Percentiles rank a stretch among this genome's conserved stretches.
phyloP scores from a whole-genome alignment of 2,888 invertebrate species.

The Erynnis tages region DNA sequence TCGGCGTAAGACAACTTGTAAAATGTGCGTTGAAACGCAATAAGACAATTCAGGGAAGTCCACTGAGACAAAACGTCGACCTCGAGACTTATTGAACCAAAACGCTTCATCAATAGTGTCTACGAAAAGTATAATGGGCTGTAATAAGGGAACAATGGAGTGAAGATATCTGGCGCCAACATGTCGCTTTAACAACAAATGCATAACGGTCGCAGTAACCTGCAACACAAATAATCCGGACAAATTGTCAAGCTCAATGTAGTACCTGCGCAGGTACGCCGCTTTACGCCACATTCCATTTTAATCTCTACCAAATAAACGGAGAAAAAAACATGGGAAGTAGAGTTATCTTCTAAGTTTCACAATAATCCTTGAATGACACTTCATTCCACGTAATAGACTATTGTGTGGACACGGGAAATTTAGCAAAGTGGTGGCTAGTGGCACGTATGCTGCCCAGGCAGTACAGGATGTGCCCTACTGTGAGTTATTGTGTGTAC shows the following conservation, averaged over 20 bases:
- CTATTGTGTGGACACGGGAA: conserved; percentile 7
- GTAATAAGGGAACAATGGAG: conserved; percentile 50
- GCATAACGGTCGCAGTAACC: conserved; percentile 61
- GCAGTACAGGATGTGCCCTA: conserved; percentile 4
- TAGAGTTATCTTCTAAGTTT: conserved; percentile 6
- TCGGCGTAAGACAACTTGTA: background rate
- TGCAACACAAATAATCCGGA: conserved; percentile 38
- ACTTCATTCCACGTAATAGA: conserved; percentile 13
- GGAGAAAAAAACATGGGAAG: conserved; percentile 21
- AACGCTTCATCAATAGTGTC: conserved; percentile 33
- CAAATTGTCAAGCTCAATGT: conserved; percentile 33
- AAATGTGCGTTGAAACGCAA: conserved; percentile 32
- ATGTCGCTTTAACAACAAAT: conserved; percentile 54
- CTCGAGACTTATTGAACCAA: conserved; percentile 35
- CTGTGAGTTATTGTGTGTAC: background rate
- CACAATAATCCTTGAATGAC: conserved; percentile 19
- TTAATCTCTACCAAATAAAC: conserved; percentile 20
- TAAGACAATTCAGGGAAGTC: conserved; percentile 42
- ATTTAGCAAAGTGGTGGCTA: conserved; percentile 1
- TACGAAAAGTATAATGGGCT: conserved; percentile 38
- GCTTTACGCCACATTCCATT: conserved; percentile 25
- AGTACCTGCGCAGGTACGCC: conserved; percentile 60
- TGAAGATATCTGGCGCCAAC: conserved; percentile 66
- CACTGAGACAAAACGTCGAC: conserved; percentile 41
- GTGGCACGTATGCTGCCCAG: conserved; percentile 7